These are phyloP conservation scores for Hedychridium roseum DNA, from an alignment of 2,888 invertebrate genomes.

Conservation along the genomic window DNA sequence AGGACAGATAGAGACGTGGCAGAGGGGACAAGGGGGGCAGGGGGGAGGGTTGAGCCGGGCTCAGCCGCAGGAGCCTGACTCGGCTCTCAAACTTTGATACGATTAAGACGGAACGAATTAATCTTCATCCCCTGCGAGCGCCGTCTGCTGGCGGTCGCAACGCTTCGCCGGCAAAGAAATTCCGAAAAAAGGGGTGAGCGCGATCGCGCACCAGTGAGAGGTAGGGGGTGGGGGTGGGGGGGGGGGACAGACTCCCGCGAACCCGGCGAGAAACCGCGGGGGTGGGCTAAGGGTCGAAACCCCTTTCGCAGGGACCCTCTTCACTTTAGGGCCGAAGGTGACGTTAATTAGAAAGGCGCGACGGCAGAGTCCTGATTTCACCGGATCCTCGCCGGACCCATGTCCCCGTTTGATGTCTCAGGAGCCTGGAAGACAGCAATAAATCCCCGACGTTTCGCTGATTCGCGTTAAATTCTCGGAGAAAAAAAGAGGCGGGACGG, in stretches of 20 bases:
- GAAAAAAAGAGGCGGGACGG: too few relatives aligned
- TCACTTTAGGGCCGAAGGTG: slow-evolving; percentile 38
- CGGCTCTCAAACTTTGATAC: slow-evolving; percentile 63
- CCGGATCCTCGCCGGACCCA: slow-evolving; percentile 19
- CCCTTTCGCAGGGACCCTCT: slow-evolving; percentile 35
- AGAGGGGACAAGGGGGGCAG: too few relatives aligned
- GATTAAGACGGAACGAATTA: slow-evolving; percentile 65
- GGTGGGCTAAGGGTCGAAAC: slow-evolving; percentile 36
- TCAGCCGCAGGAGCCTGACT: slow-evolving; percentile 49
- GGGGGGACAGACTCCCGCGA: slow-evolving; percentile 43
- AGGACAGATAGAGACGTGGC: too few relatives aligned
- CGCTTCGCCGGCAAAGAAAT: slow-evolving; percentile 47
- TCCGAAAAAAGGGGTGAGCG: slow-evolving; percentile 23
- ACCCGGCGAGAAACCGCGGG: slow-evolving; percentile 29
- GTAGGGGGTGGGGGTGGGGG: slow-evolving; percentile 47
- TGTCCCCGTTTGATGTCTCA: slow-evolving; percentile 13
- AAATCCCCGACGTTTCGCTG: too few relatives aligned
- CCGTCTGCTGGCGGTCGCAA: slow-evolving; percentile 49
- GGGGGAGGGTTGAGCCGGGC: slow-evolving; percentile 42
- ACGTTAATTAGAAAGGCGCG: slow-evolving; percentile 58
- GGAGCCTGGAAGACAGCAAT: too few relatives aligned
- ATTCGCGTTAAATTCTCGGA: too few relatives aligned
- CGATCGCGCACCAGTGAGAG: slow-evolving; percentile 14
- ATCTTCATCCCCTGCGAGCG: slow-evolving; percentile 60
- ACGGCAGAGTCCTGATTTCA: slow-evolving; percentile 39